phyloP scores from a whole-genome alignment of 2,797 vertebrate species.

The Heteromormyrus szaboi region DNA sequence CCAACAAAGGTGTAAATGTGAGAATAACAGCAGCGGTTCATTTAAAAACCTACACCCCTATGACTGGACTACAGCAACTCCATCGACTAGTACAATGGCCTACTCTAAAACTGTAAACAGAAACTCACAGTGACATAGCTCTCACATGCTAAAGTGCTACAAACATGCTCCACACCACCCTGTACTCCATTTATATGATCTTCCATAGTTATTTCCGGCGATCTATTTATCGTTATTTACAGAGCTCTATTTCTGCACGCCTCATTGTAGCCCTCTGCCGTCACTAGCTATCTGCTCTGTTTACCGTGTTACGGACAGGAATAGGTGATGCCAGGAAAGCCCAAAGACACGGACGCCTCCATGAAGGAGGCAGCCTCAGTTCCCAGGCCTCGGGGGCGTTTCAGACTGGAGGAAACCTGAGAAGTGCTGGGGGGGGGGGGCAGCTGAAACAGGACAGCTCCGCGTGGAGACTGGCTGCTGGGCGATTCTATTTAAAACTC shows the following conservation, averaged over 20 bases:
- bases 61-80: not conserved
- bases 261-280: not conserved
- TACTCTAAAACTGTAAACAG: not conserved
- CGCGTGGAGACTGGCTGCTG: not conserved
- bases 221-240: not conserved
- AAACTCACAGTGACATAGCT: not conserved
- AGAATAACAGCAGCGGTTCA: not conserved
- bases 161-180: not conserved
- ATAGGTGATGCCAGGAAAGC: not conserved
- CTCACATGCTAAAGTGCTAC: not conserved
- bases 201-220: not conserved
- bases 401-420: conserved; percentile 9
- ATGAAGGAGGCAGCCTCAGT: not conserved
- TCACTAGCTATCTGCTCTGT: not conserved
- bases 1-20: not conserved
- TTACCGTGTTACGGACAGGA: not conserved
- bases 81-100: not conserved
- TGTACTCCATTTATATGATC: not conserved
- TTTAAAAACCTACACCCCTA: no score
- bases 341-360: not conserved
- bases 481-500: conserved; percentile 27
- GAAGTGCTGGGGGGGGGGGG: not conserved
- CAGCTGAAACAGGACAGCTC: conserved; percentile 1
- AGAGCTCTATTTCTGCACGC: not conserved
- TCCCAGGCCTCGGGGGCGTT: not conserved